Conservation (phyloP, 1,140 invertebrate genomes). For the Scylla paramamosain region DNA sequence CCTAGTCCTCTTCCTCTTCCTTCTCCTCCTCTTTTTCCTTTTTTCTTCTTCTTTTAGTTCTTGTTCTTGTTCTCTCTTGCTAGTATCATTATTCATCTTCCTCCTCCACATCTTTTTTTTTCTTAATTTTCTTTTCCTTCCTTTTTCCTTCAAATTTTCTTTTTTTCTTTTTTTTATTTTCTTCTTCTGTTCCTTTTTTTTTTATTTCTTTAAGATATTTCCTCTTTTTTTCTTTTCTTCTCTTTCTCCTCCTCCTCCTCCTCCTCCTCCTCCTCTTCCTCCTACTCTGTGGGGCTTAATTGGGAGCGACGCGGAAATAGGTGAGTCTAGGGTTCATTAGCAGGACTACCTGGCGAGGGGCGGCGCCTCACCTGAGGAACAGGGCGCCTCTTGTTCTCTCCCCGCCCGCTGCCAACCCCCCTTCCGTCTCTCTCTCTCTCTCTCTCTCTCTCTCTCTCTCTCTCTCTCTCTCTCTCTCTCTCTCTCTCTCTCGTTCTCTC, state of each 20-base stretch:
- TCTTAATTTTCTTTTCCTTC: too few species aligned
- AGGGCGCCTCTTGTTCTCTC: background rate
- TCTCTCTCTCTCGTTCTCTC: background rate
- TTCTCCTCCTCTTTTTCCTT: too few species aligned
- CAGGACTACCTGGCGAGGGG: background rate
- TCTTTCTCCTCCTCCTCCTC: background rate
- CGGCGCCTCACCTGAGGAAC: background rate
- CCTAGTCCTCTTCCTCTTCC: background rate
- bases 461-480: background rate
- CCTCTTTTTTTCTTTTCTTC: background rate
- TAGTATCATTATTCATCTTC: background rate
- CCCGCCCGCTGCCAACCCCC: background rate
- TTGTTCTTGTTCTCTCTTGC: too few species aligned
- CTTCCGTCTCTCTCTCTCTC: background rate
- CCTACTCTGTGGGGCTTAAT: background rate
- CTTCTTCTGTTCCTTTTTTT: too few species aligned
- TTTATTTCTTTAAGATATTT: background rate
- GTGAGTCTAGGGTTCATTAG: background rate
- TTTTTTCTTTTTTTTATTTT: too few species aligned
- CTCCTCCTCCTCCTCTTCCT: background rate
- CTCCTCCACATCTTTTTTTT: background rate
- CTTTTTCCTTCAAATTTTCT: too few species aligned
- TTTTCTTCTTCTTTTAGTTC: too few species aligned
- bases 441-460: background rate
- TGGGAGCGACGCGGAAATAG: constrained; percentile 10